These are phyloP conservation scores for Martes martes DNA, from an alignment of 2,113 vertebrate genomes.

Conservation along the genomic window DNA sequence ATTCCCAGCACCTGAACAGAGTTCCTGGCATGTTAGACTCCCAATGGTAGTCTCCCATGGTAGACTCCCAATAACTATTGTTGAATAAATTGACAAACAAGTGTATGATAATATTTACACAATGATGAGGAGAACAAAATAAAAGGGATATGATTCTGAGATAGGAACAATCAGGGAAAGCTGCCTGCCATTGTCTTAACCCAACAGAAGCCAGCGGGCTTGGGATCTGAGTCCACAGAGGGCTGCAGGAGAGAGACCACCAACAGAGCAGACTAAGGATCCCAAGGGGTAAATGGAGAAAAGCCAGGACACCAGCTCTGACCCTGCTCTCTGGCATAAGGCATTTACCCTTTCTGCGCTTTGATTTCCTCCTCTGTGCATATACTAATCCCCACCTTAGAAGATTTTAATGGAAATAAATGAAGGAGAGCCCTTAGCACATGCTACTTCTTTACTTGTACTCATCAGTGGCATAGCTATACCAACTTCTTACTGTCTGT, in stretches of 20 bases:
- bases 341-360: neutral
- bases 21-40: neutral
- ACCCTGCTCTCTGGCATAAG: neutral
- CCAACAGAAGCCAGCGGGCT: neutral
- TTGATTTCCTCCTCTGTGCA: neutral
- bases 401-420: neutral
- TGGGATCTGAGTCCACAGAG: neutral
- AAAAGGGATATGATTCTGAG: neutral
- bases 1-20: neutral
- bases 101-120: neutral
- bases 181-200: neutral
- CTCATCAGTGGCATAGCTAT: neutral
- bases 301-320: neutral
- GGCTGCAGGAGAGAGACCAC: neutral
- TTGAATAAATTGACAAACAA: slow-evolving; percentile 4
- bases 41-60: neutral
- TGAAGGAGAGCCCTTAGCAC: neutral
- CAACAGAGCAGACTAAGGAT: neutral
- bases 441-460: neutral
- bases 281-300: neutral
- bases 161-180: neutral
- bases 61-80: neutral
- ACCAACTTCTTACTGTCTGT: neutral
- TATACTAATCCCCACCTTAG: neutral
- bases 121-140: neutral